These are phyloP conservation scores for Dynastes grantii DNA, from an alignment of 2,888 invertebrate genomes.

Conservation along the genomic window DNA sequence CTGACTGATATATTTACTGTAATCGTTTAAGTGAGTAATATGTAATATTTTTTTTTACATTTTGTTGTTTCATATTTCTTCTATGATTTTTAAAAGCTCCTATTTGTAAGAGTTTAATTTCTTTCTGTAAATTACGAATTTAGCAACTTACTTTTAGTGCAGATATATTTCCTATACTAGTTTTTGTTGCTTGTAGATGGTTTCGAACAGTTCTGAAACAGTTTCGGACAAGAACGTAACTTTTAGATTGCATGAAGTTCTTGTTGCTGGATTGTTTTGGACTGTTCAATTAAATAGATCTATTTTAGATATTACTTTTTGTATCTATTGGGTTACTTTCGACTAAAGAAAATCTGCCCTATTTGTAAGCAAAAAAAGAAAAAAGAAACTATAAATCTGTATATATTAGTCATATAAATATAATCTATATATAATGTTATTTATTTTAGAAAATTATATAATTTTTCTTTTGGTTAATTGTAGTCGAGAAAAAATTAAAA, in stretches of 20 bases:
- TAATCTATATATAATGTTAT: slow-evolving; percentile 27
- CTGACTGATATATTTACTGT: slow-evolving; percentile 37
- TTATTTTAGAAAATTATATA: slow-evolving; percentile 40
- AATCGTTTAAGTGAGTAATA: slow-evolving; percentile 20
- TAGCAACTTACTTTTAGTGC: slow-evolving; percentile 29
- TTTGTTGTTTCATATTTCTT: slow-evolving; percentile 16
- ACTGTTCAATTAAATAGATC: too few species aligned
- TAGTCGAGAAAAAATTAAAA: slow-evolving; percentile 10
- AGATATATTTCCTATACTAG: not conserved
- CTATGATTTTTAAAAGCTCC: slow-evolving; percentile 16
- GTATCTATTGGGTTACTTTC: not conserved
- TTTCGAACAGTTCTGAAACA: not conserved
- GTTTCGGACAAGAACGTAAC: not conserved
- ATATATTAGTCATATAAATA: slow-evolving; percentile 37
- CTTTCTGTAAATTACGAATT: slow-evolving; percentile 21
- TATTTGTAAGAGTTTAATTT: slow-evolving; percentile 21
- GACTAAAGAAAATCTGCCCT: slow-evolving; percentile 19
- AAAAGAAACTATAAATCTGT: slow-evolving; percentile 33
- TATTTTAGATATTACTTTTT: slow-evolving; percentile 8
- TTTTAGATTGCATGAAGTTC: too few species aligned
- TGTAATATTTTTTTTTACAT: slow-evolving; percentile 32
- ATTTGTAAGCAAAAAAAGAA: slow-evolving; percentile 27
- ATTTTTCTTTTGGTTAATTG: slow-evolving; percentile 19
- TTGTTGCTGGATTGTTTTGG: too few species aligned
- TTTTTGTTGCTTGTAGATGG: slow-evolving; percentile 2